phyloP scores from a whole-genome alignment of 2,888 invertebrate species.

The Pecten maximus region DNA sequence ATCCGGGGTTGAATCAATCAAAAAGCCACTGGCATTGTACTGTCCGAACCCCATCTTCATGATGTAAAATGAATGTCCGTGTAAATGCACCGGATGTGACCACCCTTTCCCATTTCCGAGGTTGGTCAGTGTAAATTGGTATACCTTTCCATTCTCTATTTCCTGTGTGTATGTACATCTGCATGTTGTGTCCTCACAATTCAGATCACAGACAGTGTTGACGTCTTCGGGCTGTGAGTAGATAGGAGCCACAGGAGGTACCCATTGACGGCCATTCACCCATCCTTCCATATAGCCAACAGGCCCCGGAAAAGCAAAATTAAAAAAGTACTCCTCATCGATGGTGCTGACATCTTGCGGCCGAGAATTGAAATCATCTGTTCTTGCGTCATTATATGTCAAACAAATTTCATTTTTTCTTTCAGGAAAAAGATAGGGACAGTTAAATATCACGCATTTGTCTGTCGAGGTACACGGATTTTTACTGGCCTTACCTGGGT shows the following conservation, averaged over 20 bases:
- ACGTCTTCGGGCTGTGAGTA: constrained; percentile 28
- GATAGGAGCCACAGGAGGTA: constrained; percentile 31
- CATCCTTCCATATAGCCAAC: constrained; percentile 41
- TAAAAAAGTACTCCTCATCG: constrained; percentile 42
- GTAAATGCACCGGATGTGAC: constrained; percentile 73
- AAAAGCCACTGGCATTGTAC: constrained; percentile 31
- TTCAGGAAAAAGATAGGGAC: constrained; percentile 39
- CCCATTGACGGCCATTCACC: constrained; percentile 47
- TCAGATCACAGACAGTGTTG: background rate
- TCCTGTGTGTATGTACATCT: constrained; percentile 40
- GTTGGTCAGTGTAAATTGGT: constrained; percentile 66
- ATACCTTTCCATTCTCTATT: constrained; percentile 41
- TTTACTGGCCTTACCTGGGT: background rate
- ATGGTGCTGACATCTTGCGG: constrained; percentile 27
- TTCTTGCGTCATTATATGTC: constrained; percentile 11
- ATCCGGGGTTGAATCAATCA: constrained; percentile 38
- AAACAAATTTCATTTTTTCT: background rate
- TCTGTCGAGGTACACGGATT: background rate
- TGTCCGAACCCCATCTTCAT: constrained; percentile 61
- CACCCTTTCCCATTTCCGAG: constrained; percentile 63
- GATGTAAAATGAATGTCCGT: constrained; percentile 74
- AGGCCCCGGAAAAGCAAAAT: constrained; percentile 50
- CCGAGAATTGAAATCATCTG: constrained; percentile 38
- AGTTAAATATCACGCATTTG: constrained; percentile 42
- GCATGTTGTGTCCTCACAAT: constrained; percentile 1